Conservation (phyloP, 2,797 vertebrate species). For the Parambassis ranga region DNA sequence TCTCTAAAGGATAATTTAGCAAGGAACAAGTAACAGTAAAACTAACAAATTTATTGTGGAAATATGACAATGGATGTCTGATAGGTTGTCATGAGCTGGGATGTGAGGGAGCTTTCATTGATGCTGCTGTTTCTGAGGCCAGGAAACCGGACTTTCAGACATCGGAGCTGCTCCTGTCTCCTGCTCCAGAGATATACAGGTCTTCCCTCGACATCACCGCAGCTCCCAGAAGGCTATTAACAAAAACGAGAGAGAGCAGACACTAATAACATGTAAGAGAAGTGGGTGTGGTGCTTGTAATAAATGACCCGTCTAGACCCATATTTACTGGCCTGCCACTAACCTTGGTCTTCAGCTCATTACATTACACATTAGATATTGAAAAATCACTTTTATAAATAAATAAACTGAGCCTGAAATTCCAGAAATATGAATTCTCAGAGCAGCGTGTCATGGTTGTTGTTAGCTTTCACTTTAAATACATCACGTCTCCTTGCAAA, state of each 20-base stretch:
- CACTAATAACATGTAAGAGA: conserved; percentile 86
- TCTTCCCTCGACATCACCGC: conserved; percentile 69
- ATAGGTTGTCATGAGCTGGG: too few relatives aligned
- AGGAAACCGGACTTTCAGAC: neutral
- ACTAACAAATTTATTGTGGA: too few relatives aligned
- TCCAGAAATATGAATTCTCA: conserved; percentile 37
- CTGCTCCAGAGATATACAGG: conserved; percentile 15
- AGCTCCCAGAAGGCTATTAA: conserved; percentile 87
- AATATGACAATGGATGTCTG: too few relatives aligned
- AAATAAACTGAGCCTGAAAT: conserved; percentile 19
- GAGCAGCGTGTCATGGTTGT: conserved; percentile 24
- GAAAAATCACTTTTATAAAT: conserved; percentile 38
- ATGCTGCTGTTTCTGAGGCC: neutral
- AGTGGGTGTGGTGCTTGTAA: conserved; percentile 83
- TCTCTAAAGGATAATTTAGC: too few relatives aligned
- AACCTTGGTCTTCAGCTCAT: conserved; percentile 36
- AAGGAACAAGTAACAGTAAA: too few relatives aligned
- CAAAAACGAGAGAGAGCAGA: conserved; percentile 81
- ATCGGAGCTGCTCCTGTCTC: conserved; percentile 4
- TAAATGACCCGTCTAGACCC: conserved; percentile 81
- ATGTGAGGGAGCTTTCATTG: neutral
- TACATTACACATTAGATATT: conserved; percentile 38
- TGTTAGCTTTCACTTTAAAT: conserved; percentile 46
- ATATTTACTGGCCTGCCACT: conserved; percentile 63
- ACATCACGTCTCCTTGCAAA: conserved; percentile 41